Conservation (phyloP, 64 coral and sea anemone genomes). For the Porites lutea region DNA sequence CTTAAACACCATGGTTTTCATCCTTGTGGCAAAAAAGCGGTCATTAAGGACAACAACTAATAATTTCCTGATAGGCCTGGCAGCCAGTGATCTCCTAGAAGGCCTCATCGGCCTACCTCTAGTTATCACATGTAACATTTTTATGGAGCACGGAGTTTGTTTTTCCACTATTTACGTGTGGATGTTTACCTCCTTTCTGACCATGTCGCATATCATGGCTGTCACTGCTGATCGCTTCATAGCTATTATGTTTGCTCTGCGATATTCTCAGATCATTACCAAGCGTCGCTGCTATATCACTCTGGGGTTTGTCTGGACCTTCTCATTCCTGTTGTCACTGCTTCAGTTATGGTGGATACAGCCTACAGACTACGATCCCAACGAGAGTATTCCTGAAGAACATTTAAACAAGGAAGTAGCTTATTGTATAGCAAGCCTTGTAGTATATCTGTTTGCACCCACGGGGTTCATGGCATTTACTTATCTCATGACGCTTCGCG, state of each 20-base stretch:
- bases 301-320: slow-evolving; percentile 34
- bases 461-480: slow-evolving; percentile 52
- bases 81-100: slow-evolving; percentile 58
- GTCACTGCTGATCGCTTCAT: slow-evolving; percentile 77
- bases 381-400: neutral
- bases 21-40: slow-evolving; percentile 53
- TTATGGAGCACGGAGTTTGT: slow-evolving; percentile 1
- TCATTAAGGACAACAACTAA: slow-evolving; percentile 62
- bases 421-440: slow-evolving; percentile 52
- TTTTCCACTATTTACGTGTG: slow-evolving; percentile 36
- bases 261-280: slow-evolving; percentile 66
- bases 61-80: slow-evolving; percentile 62
- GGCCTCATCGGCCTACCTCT: slow-evolving; percentile 58
- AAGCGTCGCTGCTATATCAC: neutral
- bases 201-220: slow-evolving; percentile 63
- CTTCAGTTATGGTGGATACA: slow-evolving; percentile 67
- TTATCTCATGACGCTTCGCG: slow-evolving; percentile 41
- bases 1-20: slow-evolving; percentile 49
- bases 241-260: slow-evolving; percentile 68
- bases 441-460: slow-evolving; percentile 46
- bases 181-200: slow-evolving; percentile 68
- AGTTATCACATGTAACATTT: slow-evolving; percentile 45
- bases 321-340: slow-evolving; percentile 35
- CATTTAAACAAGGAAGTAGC: slow-evolving; percentile 18
- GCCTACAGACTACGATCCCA: neutral